phyloP scores from a whole-genome alignment of 2,113 vertebrate species.

The Gambusia affinis region DNA sequence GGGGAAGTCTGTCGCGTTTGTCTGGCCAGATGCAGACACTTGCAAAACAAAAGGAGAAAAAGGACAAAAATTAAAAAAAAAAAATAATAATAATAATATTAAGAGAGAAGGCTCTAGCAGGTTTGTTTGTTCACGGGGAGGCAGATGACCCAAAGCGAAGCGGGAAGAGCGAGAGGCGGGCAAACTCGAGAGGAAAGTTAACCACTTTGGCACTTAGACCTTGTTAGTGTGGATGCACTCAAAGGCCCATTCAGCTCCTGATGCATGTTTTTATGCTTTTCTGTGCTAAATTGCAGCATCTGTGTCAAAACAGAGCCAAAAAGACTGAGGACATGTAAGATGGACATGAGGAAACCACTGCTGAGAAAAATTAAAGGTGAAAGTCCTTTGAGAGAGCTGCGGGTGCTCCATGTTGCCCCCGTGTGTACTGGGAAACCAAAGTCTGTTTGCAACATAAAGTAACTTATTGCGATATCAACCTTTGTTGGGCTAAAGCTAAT shows the following conservation, averaged over 20 bases:
- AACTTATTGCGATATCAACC: background rate
- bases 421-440: background rate
- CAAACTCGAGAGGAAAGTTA: constrained; percentile 58
- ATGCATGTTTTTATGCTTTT: constrained; percentile 63
- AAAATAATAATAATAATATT: background rate
- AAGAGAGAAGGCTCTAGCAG: constrained; percentile 25
- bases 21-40: constrained; percentile 29
- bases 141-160: constrained; percentile 28
- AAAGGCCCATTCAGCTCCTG: constrained; percentile 63
- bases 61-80: constrained; percentile 16
- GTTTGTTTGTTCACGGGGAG: constrained; percentile 16
- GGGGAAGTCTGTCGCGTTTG: constrained; percentile 47
- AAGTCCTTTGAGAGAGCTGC: constrained; percentile 35
- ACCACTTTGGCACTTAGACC: constrained; percentile 79
- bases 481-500: background rate
- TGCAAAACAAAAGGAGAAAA: constrained; percentile 36
- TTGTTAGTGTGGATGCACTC: constrained; percentile 76
- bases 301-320: constrained; percentile 22
- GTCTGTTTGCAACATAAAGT: background rate
- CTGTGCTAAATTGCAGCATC: constrained; percentile 38
- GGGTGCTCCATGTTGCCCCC: background rate
- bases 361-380: constrained; percentile 23
- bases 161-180: constrained; percentile 9
- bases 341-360: constrained; percentile 32
- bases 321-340: constrained; percentile 6